Base-by-base conservation (phyloP, 2,888 invertebrate species). In the Ornithoptera alexandrae region DNA sequence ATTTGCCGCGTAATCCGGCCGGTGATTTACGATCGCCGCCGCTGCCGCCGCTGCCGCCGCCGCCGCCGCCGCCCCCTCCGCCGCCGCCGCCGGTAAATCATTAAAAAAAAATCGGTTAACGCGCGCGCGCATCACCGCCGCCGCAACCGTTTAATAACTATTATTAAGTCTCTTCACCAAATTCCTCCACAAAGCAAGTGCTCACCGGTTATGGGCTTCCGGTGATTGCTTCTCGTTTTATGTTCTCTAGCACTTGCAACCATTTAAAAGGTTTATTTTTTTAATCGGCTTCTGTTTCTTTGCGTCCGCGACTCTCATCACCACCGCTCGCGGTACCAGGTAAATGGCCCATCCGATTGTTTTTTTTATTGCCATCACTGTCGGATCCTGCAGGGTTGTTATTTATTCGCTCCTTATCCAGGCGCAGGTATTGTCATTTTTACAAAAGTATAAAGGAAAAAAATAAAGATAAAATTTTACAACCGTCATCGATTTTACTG, bases 61-160 rank as follows among this genome's bases (percentile, higher is more conserved):
- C 81, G 79, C 73, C 81, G 88, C 30, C 81, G 79, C 73, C 81
- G 85, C 86, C 86, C 88, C 30, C 30, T 3, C 30, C 81, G 79
- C 73, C 81, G 74, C 88, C 88, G 89, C 89, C 88, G 85, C 86
- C 86, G 88, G 88, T 90, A 87, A 87, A 90, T 90, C 90, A 90
- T 91, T 89, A 91, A 88, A 70, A 90, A 88, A 90, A 88, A 84
- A 84, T 77, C 87, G 87, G 87, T 90, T 88, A 86, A 85, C 87
- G 81, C 83, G 80, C 81, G 89, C 90, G 90, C 90, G 89, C 84
- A 17, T 15, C 46, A 46, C 12, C 46, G 86, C 86, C 81, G 87
- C 78, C 81, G 87, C 87, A 86, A 83, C 86, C 80, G 80, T 85
- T 84, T 92, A 92, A 92, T 92, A 89, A 90, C 90, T 90, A 87